Percentiles rank a stretch among this genome's conserved stretches.
These are phyloP conservation scores for Poecile montanus DNA, from an alignment of 2,797 vertebrate species.

Conservation along the genomic window DNA sequence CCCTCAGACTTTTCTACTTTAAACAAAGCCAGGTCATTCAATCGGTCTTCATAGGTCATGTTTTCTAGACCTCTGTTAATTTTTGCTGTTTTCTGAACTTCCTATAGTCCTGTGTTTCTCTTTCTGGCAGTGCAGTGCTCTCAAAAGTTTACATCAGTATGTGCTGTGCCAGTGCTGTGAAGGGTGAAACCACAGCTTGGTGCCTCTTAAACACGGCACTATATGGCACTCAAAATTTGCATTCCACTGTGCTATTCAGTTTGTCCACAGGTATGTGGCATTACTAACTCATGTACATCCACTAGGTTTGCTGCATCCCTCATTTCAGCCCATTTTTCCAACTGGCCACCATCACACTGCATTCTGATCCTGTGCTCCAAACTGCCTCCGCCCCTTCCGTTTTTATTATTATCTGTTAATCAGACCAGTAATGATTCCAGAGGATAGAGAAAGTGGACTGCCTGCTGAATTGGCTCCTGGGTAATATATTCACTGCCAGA, in stretches of 20 bases:
- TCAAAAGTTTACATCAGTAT: background rate
- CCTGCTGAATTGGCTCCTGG: background rate
- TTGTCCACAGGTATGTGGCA: background rate
- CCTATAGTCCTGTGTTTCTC: fast-evolving
- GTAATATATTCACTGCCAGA: background rate
- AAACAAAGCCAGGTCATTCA: background rate
- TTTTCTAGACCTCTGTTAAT: background rate
- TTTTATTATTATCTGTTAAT: background rate
- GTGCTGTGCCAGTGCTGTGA: background rate
- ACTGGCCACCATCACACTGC: background rate
- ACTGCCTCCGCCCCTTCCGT: background rate
- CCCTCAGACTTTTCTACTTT: background rate
- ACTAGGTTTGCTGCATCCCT: background rate
- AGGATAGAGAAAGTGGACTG: background rate
- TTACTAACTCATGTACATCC: background rate
- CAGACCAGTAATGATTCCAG: background rate
- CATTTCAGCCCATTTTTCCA: background rate
- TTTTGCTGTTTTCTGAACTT: background rate
- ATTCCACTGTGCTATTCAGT: background rate
- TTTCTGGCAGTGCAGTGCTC: background rate
- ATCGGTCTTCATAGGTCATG: background rate
- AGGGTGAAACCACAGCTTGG: background rate
- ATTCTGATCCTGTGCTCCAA: background rate
- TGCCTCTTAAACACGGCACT: background rate
- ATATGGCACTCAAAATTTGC: background rate